Evolutionary conservation across 2,888 invertebrate genomes (phyloP), one percentile per base, ranked within the genome.

Genomic region (Operophtera brumata): DNA sequence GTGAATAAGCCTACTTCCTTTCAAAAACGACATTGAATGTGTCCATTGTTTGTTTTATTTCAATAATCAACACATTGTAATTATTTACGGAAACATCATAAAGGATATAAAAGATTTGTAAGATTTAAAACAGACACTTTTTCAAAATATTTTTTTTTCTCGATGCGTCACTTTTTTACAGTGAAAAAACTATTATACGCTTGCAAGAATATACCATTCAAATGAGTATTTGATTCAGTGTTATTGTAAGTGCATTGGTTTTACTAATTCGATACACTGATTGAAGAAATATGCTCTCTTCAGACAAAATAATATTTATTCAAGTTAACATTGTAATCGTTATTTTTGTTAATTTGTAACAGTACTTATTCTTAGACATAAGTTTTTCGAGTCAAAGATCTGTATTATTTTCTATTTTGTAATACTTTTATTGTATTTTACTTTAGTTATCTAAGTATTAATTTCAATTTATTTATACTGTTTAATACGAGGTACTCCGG

Each of bases 391-490:
- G 89, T 89, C 89, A 90, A 87, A 89, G 89, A 90, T 90, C 89
- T 90, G 89, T 90, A 90, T 90, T 90, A 90, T 88, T 87, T 87
- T 84, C 77, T 89, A 89, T 87, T 86, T 88, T 88, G 82, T 90
- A 88, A 83, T 86, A 84, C 82, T 81, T 89, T 86, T 86, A 86
- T 78, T 84, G 77, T 85, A 86, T 88, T 86, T 83, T 82, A 67
- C 73, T 66, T 71, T 82, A 80, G 73, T 66, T 75, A 71, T 60
- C 65, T 85, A 84, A 84, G 83, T 67, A 20, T 76, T 79, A 59
- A 61, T 65, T 61, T 52, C 52, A 53, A 64, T 62, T 79, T 79
- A 88, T 88, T 84, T 86, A 86, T 87, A 83, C 81, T 84, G 85
- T 86, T 77, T 83, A 58, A 87, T 86, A 88, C 87, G 88, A 89